Evolutionary conservation across 2,113 vertebrate genomes (phyloP).

Genomic region (Scophthalmus maximus): DNA sequence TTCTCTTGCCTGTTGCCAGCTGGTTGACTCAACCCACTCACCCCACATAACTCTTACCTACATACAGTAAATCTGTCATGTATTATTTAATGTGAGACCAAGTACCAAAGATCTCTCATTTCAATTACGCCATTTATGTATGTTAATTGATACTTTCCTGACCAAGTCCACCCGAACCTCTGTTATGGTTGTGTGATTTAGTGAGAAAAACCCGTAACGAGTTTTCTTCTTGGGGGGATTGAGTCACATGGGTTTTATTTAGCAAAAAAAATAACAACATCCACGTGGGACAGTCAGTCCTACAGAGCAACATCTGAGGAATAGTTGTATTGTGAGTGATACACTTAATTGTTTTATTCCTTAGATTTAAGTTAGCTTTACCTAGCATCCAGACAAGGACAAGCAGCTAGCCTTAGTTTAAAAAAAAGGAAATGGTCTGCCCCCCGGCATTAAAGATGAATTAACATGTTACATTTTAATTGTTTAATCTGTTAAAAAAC

Average conservation of each 20-base stretch:
- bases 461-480: too few relatives aligned
- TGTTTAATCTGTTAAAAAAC: too few relatives aligned
- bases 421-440: too few relatives aligned
- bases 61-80: constrained; percentile 45
- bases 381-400: background rate
- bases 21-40: constrained; percentile 12
- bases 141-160: constrained; percentile 47
- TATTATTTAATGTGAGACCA: constrained; percentile 51
- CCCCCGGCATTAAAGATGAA: too few relatives aligned
- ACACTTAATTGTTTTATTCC: background rate
- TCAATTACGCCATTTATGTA: constrained; percentile 22
- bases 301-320: background rate
- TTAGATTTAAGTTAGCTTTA: background rate
- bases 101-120: constrained; percentile 22
- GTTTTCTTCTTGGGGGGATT: constrained; percentile 29
- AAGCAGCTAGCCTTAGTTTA: too few relatives aligned
- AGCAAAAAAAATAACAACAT: background rate
- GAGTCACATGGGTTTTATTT: constrained; percentile 23
- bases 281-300: background rate
- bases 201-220: constrained; percentile 17
- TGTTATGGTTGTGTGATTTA: constrained; percentile 35
- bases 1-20: constrained; percentile 23
- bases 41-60: constrained; percentile 32
- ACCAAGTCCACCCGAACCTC: constrained; percentile 40
- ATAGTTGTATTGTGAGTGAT: background rate